Evolutionary conservation across 1,140 invertebrate genomes (phyloP).

Genomic region (Microplitis mediator): DNA sequence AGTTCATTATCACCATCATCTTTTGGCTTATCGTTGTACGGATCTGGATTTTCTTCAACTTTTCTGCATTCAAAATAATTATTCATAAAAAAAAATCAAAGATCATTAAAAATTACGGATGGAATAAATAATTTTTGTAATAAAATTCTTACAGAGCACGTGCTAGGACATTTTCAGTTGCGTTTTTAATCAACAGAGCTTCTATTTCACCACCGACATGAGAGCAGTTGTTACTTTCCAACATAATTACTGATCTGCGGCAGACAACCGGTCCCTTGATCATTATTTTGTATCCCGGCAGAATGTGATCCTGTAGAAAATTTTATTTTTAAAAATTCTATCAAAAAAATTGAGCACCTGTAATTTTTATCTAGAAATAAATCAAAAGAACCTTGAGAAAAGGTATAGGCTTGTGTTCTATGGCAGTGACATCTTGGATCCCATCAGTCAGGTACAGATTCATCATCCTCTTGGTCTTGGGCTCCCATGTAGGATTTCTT

Average conservation of each 20-base stretch:
- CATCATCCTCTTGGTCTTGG: conserved; percentile 68
- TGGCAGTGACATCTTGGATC: conserved; percentile 69
- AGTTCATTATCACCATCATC: conserved; percentile 30
- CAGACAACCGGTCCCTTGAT: conserved; percentile 72
- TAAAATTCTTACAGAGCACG: conserved; percentile 61
- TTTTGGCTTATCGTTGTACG: conserved; percentile 44
- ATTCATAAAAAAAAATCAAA: conserved; percentile 15
- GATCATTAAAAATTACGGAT: not conserved
- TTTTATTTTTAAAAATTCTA: conserved; percentile 2
- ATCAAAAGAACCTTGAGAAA: conserved; percentile 64
- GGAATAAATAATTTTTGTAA: not conserved
- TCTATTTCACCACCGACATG: conserved; percentile 80
- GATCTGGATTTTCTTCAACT: conserved; percentile 60
- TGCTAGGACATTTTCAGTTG: conserved; percentile 68
- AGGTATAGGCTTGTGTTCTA: conserved; percentile 74
- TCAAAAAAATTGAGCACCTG: not conserved
- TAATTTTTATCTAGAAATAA: conserved; percentile 20
- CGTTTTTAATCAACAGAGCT: conserved; percentile 65
- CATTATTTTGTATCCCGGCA: conserved; percentile 59
- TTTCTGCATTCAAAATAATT: conserved; percentile 38
- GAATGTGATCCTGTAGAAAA: conserved; percentile 45
- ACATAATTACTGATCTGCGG: conserved; percentile 72
- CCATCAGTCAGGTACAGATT: conserved; percentile 80
- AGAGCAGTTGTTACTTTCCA: conserved; percentile 66
- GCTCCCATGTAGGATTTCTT: conserved; percentile 50